Evolutionary conservation across 2,888 invertebrate species (phyloP).

Genomic region (Bugula neritina): DNA sequence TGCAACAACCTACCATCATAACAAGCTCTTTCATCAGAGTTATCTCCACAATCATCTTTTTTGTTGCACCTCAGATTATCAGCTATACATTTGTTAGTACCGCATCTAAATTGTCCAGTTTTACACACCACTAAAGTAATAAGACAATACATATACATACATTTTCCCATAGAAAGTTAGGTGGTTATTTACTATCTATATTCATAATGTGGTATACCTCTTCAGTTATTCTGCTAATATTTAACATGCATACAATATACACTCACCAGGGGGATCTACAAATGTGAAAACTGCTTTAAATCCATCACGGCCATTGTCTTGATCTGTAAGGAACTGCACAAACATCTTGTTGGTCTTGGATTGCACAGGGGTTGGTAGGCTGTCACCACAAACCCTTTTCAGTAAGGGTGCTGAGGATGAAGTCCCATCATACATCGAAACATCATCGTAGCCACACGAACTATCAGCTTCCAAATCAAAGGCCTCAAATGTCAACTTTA

Average conservation of each 20-base stretch:
- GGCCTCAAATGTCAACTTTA: conserved; percentile 35
- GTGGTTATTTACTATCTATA: no score
- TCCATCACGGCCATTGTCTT: conserved; percentile 35
- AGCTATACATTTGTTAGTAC: conserved; percentile 19
- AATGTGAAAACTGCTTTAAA: conserved; percentile 38
- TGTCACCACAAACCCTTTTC: conserved; percentile 35
- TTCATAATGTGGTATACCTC: no score
- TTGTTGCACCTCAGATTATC: conserved; percentile 1
- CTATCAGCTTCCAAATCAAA: conserved; percentile 36
- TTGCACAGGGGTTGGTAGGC: conserved; percentile 35
- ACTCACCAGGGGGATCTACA: conserved; percentile 33
- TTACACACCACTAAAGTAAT: conserved; percentile 4
- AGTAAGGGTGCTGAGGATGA: conserved; percentile 29
- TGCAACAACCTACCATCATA: background rate
- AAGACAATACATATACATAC: background rate
- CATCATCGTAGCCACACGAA: conserved; percentile 36
- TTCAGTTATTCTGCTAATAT: no score
- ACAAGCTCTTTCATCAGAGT: conserved; percentile 25
- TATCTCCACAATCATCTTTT: conserved; percentile 27
- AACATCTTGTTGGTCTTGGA: conserved; percentile 33
- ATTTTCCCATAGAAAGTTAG: no score
- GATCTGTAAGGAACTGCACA: conserved; percentile 36
- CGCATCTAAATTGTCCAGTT: conserved; percentile 19
- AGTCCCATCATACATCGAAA: conserved; percentile 36
- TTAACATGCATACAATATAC: no score